Evolutionary conservation across 2,888 invertebrate species (phyloP).

Genomic region (Dastarcus helophoroides): DNA sequence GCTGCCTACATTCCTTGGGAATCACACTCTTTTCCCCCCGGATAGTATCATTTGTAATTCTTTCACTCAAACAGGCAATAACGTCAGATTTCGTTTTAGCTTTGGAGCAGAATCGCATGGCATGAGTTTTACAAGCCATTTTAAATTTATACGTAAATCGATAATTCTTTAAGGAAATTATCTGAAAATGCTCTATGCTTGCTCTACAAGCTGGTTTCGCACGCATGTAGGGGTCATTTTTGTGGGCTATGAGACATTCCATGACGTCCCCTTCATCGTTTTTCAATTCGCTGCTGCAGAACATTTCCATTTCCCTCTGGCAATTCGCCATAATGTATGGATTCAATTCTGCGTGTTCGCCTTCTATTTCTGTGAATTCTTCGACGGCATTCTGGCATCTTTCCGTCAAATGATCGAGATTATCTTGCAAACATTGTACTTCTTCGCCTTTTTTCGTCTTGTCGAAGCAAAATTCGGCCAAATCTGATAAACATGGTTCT

Average conservation of each 20-base stretch:
- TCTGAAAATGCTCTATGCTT: constrained; percentile 93
- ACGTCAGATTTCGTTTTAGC: constrained; percentile 71
- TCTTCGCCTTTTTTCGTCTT: constrained; percentile 84
- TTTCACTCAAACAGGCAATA: constrained; percentile 78
- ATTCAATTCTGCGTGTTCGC: constrained; percentile 82
- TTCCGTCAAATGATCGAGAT: constrained; percentile 53
- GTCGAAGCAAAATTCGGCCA: constrained; percentile 72
- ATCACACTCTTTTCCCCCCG: constrained; percentile 64
- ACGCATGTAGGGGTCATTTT: constrained; percentile 74
- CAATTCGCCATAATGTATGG: constrained; percentile 77
- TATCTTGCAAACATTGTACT: constrained; percentile 83
- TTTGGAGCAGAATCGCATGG: constrained; percentile 53
- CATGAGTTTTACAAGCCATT: constrained; percentile 79
- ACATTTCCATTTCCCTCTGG: constrained; percentile 60
- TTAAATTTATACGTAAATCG: constrained; percentile 91
- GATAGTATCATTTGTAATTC: constrained; percentile 81
- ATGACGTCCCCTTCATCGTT: constrained; percentile 81
- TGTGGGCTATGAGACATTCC: constrained; percentile 87
- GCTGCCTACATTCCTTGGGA: constrained; percentile 80
- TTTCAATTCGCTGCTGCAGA: constrained; percentile 59
- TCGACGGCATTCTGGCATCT: constrained; percentile 67
- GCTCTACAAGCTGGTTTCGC: constrained; percentile 75
- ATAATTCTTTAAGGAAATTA: constrained; percentile 86
- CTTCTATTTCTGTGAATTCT: constrained; percentile 82
- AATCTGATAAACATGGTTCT: constrained; percentile 75